A percentile compares a stretch with the other conserved stretches of the same genome.
Evolutionary conservation across 2,113 vertebrate genomes (phyloP).

Genomic region (Lipophrys pholis): DNA sequence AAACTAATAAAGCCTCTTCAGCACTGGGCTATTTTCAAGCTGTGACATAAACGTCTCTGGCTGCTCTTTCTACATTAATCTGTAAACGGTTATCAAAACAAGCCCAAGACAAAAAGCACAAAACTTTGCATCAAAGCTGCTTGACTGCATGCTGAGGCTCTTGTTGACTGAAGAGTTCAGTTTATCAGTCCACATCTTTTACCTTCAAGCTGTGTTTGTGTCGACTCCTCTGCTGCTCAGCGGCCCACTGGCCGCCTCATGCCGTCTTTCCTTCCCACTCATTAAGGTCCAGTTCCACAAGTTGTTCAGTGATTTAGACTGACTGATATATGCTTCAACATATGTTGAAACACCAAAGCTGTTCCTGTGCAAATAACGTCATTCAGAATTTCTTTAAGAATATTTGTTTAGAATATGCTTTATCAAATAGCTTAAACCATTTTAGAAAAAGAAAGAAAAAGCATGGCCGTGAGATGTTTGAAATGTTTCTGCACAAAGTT

Average conservation of each 20-base stretch:
- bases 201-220: constrained; percentile 19
- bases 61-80: constrained; percentile 26
- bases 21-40: constrained; percentile 40
- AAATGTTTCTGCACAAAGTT: too few species aligned
- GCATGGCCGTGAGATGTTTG: too few species aligned
- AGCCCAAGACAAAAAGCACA: constrained; percentile 29
- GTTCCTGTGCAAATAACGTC: constrained; percentile 12
- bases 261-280: neutral
- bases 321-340: constrained; percentile 24
- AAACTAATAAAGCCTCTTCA: constrained; percentile 37
- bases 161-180: neutral
- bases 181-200: constrained; percentile 17
- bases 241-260: constrained; percentile 6
- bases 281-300: constrained; percentile 27
- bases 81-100: neutral
- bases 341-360: constrained; percentile 16
- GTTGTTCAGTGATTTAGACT: constrained; percentile 34
- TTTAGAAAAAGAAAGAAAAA: neutral
- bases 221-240: constrained; percentile 25
- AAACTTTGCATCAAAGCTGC: constrained; percentile 39
- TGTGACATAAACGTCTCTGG: constrained; percentile 19
- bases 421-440: constrained; percentile 38
- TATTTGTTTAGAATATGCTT: neutral
- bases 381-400: too few species aligned
- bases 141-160: constrained; percentile 25